A percentile compares a stretch with the other conserved stretches of the same genome.
Conservation (phyloP, 2,888 invertebrate genomes). For the Megastigmus dorsalis region DNA sequence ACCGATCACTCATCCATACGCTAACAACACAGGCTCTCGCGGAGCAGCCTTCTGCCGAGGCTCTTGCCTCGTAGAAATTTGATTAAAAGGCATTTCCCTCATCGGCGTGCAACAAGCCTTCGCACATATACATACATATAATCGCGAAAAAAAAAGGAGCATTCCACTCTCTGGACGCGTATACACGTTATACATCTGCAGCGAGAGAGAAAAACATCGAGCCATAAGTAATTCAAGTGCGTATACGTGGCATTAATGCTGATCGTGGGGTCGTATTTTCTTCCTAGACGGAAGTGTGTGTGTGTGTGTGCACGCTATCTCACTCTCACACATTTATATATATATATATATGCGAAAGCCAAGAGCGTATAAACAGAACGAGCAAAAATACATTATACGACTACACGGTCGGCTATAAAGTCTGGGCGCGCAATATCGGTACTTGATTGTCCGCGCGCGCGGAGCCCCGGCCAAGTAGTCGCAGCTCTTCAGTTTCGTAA, state of each 20-base stretch:
- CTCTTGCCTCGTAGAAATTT: too few relatives aligned
- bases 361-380: too few relatives aligned
- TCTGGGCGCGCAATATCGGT: conserved; percentile 4
- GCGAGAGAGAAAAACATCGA: conserved; percentile 4
- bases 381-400: not conserved
- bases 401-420: conserved; percentile 12
- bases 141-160: not conserved
- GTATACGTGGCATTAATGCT: not conserved
- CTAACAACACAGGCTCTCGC: too few relatives aligned
- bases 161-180: not conserved
- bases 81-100: too few relatives aligned
- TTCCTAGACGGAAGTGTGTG: conserved; percentile 19
- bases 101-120: too few relatives aligned
- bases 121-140: not conserved
- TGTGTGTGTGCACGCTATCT: too few relatives aligned
- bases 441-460: not conserved
- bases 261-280: conserved; percentile 24
- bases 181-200: too few relatives aligned
- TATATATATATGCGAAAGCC: too few relatives aligned
- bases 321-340: too few relatives aligned
- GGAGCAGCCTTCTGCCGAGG: too few relatives aligned
- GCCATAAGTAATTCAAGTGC: not conserved
- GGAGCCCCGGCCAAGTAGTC: too few relatives aligned
- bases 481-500: not conserved
- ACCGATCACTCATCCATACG: too few relatives aligned